Evolutionary conservation across 2,113 vertebrate species (phyloP).

Genomic region (Reinhardtius hippoglossoides): DNA sequence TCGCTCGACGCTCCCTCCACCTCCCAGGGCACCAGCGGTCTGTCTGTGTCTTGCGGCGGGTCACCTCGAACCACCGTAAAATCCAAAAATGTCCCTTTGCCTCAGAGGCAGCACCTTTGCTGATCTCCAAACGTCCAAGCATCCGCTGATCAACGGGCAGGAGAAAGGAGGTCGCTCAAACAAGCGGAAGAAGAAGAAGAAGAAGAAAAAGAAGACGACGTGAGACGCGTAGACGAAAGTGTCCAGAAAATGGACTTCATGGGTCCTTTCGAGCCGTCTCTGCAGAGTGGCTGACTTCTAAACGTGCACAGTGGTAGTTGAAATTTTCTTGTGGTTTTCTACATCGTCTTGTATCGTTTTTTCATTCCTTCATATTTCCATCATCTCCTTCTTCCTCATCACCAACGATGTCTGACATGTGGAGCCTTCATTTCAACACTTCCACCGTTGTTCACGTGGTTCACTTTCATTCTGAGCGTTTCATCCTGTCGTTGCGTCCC

Average conservation of each 20-base stretch:
- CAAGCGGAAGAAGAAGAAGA: constrained; percentile 61
- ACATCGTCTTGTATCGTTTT: not conserved
- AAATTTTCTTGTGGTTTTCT: not conserved
- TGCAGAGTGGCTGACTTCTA: not conserved
- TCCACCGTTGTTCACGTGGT: not conserved
- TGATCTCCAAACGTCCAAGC: not conserved
- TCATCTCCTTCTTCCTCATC: not conserved
- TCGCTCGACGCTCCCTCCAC: constrained; percentile 42
- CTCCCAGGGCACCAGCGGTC: constrained; percentile 40
- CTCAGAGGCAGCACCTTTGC: not conserved
- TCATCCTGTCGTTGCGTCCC: not conserved
- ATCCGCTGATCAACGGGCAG: constrained; percentile 58
- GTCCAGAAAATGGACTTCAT: constrained; percentile 16
- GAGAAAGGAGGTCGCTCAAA: constrained; percentile 30
- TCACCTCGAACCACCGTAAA: constrained; percentile 27
- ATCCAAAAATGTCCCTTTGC: constrained; percentile 1
- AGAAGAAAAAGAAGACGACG: constrained; percentile 45
- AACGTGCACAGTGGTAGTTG: constrained; percentile 31
- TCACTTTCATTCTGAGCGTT: not conserved
- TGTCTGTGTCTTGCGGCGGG: constrained; percentile 16
- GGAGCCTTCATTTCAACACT: not conserved
- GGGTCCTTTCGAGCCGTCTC: constrained; percentile 24
- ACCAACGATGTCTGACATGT: not conserved
- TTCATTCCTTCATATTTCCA: not conserved
- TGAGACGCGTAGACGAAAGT: constrained; percentile 1